Evolutionary conservation across 2,888 invertebrate species (phyloP), one percentile per base, ranked within the genome.

Genomic region (Cosmia trapezina): DNA sequence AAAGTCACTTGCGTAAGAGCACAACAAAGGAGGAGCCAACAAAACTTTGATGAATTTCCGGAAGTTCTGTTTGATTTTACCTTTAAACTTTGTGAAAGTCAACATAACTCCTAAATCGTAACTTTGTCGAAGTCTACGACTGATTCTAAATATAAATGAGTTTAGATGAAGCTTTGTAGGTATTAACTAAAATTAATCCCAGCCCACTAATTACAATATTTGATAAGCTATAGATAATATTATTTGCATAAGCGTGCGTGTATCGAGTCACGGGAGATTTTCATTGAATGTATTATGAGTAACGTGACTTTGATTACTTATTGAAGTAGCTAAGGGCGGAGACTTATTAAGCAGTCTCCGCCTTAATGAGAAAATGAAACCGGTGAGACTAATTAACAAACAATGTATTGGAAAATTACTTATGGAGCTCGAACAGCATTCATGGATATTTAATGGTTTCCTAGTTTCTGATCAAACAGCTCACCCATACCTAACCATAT

Each of bases 101-200:
- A 61, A 67, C 19, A 47, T 6, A 19, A n/a, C 11, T n/a, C 4
- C 12, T 37, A 60, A 60, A 78, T 28, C 49, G n/a, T 57, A 17
- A 60, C 59, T 61, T 33, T 57, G 41, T 12, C 33, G 11, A 65
- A 69, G 54, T 54, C 69, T 6, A 63, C 66, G 57, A 78, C 22
- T 37, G 28, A 19, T 28, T 70, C 45, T 60, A 17, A 63, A 51
- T 63, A 41, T 59, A 43, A 12, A 63, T 57, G n/a, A 53, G 47
- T 41, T 47, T 56, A 12, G 33, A 47, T 68, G 47, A 63, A 5
- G 19, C 1, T 41, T 41, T 7, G 37, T 37, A 37, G 4, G 28
- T 41, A 60, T 72, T 72, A 61, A n/a, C 22, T 62, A 51, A 69
- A 72, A 28, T 22, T 57, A 62, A 78, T 60, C 51, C 59, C 3